Evolutionary conservation across 2,113 vertebrate genomes (phyloP).

Genomic region (Manacus vitellinus): DNA sequence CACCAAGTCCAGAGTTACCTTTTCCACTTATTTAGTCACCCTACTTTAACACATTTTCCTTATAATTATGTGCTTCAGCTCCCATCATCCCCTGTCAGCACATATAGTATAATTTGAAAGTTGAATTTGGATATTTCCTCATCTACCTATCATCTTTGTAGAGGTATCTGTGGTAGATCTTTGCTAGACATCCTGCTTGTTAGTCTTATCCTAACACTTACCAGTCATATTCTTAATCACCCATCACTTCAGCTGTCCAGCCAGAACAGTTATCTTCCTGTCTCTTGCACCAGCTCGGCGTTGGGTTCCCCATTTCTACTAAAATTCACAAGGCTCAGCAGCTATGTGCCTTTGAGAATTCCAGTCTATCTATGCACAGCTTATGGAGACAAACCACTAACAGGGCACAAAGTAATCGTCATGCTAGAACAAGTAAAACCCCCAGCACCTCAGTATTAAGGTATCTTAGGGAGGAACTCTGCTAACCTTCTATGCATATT

Average conservation of each 20-base stretch:
- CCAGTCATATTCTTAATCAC: neutral
- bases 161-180: neutral
- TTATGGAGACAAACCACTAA: neutral
- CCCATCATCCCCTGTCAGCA: fast-evolving
- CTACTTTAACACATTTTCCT: neutral
- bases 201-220: neutral
- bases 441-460: neutral
- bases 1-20: neutral
- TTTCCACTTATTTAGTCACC: neutral
- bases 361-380: neutral
- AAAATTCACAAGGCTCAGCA: neutral
- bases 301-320: neutral
- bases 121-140: neutral
- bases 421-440: neutral
- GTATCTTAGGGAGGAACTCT: neutral
- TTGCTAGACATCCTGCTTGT: neutral
- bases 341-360: neutral
- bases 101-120: neutral
- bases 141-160: neutral
- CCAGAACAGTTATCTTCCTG: neutral
- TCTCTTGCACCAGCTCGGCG: neutral
- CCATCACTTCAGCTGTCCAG: neutral
- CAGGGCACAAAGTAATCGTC: neutral
- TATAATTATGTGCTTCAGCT: neutral
- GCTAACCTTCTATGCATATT: neutral